Evolutionary conservation across 1,140 invertebrate species (phyloP).

Genomic region (Heliconius hermathena): DNA sequence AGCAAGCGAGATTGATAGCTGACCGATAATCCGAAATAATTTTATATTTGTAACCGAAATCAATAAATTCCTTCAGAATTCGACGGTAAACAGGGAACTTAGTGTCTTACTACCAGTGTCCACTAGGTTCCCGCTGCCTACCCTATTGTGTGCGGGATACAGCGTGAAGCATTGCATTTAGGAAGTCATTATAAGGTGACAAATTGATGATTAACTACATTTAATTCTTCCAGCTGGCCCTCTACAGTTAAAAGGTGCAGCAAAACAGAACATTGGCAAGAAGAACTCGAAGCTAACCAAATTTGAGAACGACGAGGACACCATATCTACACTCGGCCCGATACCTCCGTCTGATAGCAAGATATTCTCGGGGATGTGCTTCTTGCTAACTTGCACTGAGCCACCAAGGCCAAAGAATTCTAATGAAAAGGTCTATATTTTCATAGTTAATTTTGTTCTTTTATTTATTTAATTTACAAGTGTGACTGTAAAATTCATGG

Average conservation of each 20-base stretch:
- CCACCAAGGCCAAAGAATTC: conserved; percentile 48
- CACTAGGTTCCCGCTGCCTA: too few relatives aligned
- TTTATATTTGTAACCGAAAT: too few relatives aligned
- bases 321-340: conserved; percentile 77
- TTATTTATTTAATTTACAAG: not conserved
- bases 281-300: conserved; percentile 77
- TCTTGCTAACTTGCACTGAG: conserved; percentile 82
- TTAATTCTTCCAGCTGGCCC: conserved; percentile 59
- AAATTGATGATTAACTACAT: not conserved
- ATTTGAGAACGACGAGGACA: conserved; percentile 76
- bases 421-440: conserved; percentile 40
- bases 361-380: conserved; percentile 81
- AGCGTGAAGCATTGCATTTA: too few relatives aligned
- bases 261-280: conserved; percentile 76
- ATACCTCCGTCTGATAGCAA: conserved; percentile 76
- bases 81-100: too few relatives aligned
- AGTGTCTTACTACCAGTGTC: too few relatives aligned
- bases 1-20: too few relatives aligned
- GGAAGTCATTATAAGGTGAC: too few relatives aligned
- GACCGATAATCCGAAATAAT: too few relatives aligned
- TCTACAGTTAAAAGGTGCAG: conserved; percentile 72
- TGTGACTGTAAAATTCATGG: too few relatives aligned
- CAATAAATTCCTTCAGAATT: too few relatives aligned
- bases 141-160: too few relatives aligned
- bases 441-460: not conserved